Percentiles rank a stretch among this genome's conserved stretches.
phyloP scores from a whole-genome alignment of 2,888 invertebrate genomes.

The Norana najaformis region DNA sequence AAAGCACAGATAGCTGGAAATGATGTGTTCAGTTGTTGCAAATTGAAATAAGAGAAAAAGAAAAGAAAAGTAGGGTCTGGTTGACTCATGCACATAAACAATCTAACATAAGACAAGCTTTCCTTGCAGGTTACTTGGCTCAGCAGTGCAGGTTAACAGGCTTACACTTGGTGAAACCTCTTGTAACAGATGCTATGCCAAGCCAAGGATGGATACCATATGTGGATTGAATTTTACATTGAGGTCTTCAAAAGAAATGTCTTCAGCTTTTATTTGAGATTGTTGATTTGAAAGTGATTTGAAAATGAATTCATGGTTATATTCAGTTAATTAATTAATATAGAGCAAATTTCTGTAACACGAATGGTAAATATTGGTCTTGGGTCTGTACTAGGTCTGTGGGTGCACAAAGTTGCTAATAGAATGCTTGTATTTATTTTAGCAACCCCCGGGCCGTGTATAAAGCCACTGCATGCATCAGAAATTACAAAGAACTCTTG shows the following conservation, averaged over 20 bases:
- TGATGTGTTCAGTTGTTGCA: no score
- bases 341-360: neutral
- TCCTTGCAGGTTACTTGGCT: no score
- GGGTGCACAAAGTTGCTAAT: neutral
- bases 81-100: neutral
- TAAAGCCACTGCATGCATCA: constrained; percentile 84
- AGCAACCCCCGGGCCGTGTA: constrained; percentile 90
- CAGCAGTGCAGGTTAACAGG: no score
- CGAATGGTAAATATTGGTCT: neutral
- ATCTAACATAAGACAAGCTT: neutral
- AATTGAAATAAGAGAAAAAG: no score
- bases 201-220: no score
- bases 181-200: no score
- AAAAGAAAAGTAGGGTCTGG: no score
- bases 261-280: neutral
- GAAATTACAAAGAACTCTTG: constrained; percentile 90
- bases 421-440: neutral
- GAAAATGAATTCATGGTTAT: no score
- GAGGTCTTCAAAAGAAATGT: neutral
- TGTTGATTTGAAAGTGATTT: neutral
- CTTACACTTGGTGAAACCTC: no score
- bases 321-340: no score
- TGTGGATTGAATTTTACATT: neutral
- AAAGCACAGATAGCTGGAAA: no score
- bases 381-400: no score